Percentiles rank a stretch among this genome's conserved stretches.
phyloP scores from a whole-genome alignment of 2,888 invertebrate genomes.

The Drosophila emarginata region DNA sequence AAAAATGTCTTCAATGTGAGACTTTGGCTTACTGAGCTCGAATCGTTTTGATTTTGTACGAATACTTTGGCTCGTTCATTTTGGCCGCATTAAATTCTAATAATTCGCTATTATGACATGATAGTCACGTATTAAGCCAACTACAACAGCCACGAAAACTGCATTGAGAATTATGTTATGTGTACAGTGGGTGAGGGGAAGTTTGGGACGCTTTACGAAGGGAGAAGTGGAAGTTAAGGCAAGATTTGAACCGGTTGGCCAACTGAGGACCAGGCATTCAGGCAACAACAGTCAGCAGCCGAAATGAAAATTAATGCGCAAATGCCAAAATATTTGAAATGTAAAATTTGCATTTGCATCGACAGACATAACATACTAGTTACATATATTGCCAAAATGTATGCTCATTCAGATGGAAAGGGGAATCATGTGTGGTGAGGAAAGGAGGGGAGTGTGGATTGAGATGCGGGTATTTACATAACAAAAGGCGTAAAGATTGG shows the following conservation, averaged over 20 bases:
- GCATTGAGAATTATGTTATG: conserved; percentile 66
- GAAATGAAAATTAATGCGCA: conserved; percentile 75
- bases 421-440: neutral
- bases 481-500: conserved; percentile 71
- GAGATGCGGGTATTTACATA: conserved; percentile 57
- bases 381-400: conserved; percentile 19
- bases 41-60: conserved; percentile 12
- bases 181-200: conserved; percentile 20
- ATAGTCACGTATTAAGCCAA: conserved; percentile 74
- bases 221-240: neutral
- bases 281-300: conserved; percentile 37
- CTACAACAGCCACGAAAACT: conserved; percentile 39
- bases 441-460: neutral
- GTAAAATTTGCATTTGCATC: conserved; percentile 47
- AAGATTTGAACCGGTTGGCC: conserved; percentile 62
- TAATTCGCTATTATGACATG: conserved; percentile 78
- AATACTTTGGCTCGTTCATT: conserved; percentile 30
- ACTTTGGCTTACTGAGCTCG: conserved; percentile 19
- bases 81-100: conserved; percentile 74
- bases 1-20: conserved; percentile 41
- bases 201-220: neutral
- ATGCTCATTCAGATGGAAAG: neutral
- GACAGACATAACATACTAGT: conserved; percentile 11
- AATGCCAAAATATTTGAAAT: conserved; percentile 74
- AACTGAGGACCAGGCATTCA: conserved; percentile 30